Base-by-base conservation (phyloP, 2,888 invertebrate species). In the Polydrusus cervinus region DNA sequence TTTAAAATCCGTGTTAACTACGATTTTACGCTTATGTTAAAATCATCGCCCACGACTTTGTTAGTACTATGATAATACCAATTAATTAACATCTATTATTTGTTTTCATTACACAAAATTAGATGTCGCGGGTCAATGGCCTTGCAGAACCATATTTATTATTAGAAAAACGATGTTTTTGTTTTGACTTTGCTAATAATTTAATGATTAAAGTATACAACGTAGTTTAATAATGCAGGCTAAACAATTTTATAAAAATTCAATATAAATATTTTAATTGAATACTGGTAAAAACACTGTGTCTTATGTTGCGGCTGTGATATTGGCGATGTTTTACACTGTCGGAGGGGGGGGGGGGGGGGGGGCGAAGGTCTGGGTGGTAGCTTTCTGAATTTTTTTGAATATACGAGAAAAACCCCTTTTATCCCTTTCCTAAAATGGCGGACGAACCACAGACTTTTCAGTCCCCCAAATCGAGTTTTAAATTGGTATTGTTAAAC, bases 51-150 rank as follows among this genome's bases (percentile, higher is more conserved):
- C 57, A 68, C 67, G 45, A 66, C 40, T 53, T 53, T 55, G 9
- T 18, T 45, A 57, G 43, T 57, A 18, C 57, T 43, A 57, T 43
- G 9, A 9, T 45, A 57, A 55, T 57, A 18, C 57, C 45, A 57
- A 68, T 68, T 68, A 68, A 68, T 57, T 55, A 40, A 38, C n/a
- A n/a, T n/a, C 20, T 43, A 40, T 18, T 74, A 64, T 74, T 74
- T 74, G 68, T 74, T 74, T 74, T 68, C 68, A 62, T 74, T 74
- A 53, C 45, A 55, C n/a, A 64, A 62, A 68, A 74, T 68, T 74
- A 74, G 68, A 68, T 68, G 68, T 60, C 55, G 10, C 43, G 64
- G 74, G 74, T 68, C 68, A 68, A 18, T 62, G 53, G 68, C 64
- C 74, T 68, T 51, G 60, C 43, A 38, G 61, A 51, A 6, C 30